phyloP scores from a whole-genome alignment of 2,113 vertebrate genomes.

The Percopsis transmontana region DNA sequence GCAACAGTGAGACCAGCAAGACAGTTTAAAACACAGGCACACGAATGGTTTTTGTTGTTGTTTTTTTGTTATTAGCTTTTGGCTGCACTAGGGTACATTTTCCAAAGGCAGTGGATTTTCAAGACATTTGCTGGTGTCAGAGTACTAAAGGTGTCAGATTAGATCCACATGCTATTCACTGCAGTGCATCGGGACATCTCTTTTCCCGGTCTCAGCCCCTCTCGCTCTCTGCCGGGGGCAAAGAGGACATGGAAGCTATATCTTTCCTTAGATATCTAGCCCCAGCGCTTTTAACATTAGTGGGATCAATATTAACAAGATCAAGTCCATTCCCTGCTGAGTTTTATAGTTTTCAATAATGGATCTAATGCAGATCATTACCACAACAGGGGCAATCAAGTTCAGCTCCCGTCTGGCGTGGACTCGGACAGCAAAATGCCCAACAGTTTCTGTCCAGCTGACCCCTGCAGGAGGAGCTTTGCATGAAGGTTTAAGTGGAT shows the following conservation, averaged over 20 bases:
- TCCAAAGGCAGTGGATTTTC: slow-evolving; percentile 62
- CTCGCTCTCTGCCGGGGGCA: slow-evolving; percentile 25
- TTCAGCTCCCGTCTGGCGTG: slow-evolving; percentile 75
- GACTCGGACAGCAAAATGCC: slow-evolving; percentile 71
- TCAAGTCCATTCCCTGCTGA: slow-evolving; percentile 81
- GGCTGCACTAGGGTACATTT: slow-evolving; percentile 34
- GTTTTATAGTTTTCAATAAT: slow-evolving; percentile 85
- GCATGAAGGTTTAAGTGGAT: slow-evolving; percentile 19
- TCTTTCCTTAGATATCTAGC: slow-evolving; percentile 70
- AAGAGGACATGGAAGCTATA: slow-evolving; percentile 63
- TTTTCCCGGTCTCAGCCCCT: slow-evolving; percentile 26
- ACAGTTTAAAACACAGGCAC: slow-evolving; percentile 44
- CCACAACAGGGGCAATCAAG: slow-evolving; percentile 78
- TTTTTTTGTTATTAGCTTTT: slow-evolving; percentile 36
- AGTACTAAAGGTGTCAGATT: slow-evolving; percentile 81
- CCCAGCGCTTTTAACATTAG: slow-evolving; percentile 85
- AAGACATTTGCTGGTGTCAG: slow-evolving; percentile 73
- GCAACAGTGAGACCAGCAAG: slow-evolving; percentile 34
- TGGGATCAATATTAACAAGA: slow-evolving; percentile 88
- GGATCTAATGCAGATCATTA: slow-evolving; percentile 90
- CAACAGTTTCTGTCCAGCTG: slow-evolving; percentile 30
- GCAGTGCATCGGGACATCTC: slow-evolving; percentile 74
- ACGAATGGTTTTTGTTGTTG: slow-evolving; percentile 17
- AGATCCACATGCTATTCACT: slow-evolving; percentile 77
- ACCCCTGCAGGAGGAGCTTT: slow-evolving; percentile 42